These are phyloP conservation scores for Liposcelis brunnea DNA, from an alignment of 2,888 invertebrate genomes.

Conservation along the genomic window DNA sequence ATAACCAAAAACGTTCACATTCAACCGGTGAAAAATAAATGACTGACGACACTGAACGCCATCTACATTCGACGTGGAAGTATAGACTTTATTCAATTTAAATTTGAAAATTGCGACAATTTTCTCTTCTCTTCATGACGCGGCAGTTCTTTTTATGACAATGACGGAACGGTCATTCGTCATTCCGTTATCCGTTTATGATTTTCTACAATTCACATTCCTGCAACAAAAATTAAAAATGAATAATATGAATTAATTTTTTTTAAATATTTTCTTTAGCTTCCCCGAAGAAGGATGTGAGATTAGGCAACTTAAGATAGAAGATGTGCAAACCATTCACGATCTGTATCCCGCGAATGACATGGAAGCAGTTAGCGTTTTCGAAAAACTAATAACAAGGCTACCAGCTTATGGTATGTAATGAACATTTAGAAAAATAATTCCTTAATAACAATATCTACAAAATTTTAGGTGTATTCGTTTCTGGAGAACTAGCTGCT, in stretches of 20 bases:
- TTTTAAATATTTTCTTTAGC: background rate
- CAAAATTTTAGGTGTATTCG: slow-evolving; percentile 39
- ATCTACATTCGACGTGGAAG: too few relatives aligned
- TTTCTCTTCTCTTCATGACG: too few relatives aligned
- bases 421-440: background rate
- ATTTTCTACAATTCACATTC: too few relatives aligned
- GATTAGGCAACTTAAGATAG: slow-evolving; percentile 55
- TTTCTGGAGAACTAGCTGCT: slow-evolving; percentile 55
- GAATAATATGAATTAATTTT: background rate
- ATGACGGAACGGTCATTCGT: too few relatives aligned
- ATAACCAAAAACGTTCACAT: too few relatives aligned
- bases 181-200: too few relatives aligned
- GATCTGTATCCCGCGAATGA: slow-evolving; percentile 77
- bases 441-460: background rate
- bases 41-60: too few relatives aligned
- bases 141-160: too few relatives aligned
- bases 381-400: slow-evolving; percentile 58
- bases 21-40: too few relatives aligned
- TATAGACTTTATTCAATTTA: too few relatives aligned
- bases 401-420: slow-evolving; percentile 50
- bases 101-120: too few relatives aligned
- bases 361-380: slow-evolving; percentile 69
- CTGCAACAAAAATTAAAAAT: too few relatives aligned
- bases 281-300: slow-evolving; percentile 41
- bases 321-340: slow-evolving; percentile 67